Base-by-base conservation (phyloP, 2,888 invertebrate species). In the Clanis bilineata region DNA sequence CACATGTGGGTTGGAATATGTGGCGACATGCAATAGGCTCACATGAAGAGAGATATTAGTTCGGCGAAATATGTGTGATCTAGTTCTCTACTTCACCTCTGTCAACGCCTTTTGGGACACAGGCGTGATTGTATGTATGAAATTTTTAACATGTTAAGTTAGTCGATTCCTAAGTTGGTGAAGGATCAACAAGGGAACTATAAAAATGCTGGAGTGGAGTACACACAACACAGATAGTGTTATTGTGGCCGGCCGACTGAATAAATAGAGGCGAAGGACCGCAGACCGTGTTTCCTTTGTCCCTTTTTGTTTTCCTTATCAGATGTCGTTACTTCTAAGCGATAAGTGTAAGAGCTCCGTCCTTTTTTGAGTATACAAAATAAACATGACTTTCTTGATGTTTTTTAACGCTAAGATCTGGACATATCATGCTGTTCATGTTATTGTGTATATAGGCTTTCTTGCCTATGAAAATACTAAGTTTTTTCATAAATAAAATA, bases 291-390 rank as follows among this genome's bases (percentile, higher is more conserved):
- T 63, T 62, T 45, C 51, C 36, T 58, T 60, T 59, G 61, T 60
- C 41, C 45, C 36, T 54, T 64, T 54, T 32, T 62, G 38, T 60
- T 62, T 62, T 60, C 60, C 60, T 63, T 56, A 62, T 51, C 56
- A 36, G 54, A 61, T 58, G 55, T 59, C 62, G 61, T 64, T 60
- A 61, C 61, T 62, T 68, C 58, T 58, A 39, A 3, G 10, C 23
- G 57, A 38, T 57, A 47, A 38, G 32, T 39, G 39, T 47, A 58
- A 47, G 36, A 23, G 47, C 39, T 45, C 51, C 10, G 47, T 39
- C 39, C 47, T 41, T 41, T 41, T 39, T 39, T 58, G 22, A 12
- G 23, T 39, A 22, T 58, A 28, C 25, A 39, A 47, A 58, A 39
- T 51, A 58, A 41, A 58, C 47, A 51, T 51, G 58, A n/a, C n/a